Evolutionary conservation across 1,140 invertebrate genomes (phyloP).

Genomic region (Leptinotarsa undecemlineata): DNA sequence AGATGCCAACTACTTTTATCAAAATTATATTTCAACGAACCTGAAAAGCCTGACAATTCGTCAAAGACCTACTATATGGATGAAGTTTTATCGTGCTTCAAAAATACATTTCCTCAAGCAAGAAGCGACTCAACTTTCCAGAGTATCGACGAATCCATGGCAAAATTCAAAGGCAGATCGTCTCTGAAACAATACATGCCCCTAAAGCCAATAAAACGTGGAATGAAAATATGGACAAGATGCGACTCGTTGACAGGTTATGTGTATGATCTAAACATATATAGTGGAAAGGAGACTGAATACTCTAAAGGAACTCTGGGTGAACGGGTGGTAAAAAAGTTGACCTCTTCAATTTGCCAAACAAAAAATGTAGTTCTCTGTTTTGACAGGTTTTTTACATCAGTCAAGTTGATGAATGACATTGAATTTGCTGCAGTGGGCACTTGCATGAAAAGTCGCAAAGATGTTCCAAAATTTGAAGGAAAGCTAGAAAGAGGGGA

Average conservation of each 20-base stretch:
- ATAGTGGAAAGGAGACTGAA: not conserved
- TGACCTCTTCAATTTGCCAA: not conserved
- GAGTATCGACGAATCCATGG: constrained; percentile 49
- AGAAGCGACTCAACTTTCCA: constrained; percentile 20
- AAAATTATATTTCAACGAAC: not conserved
- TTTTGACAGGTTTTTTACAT: constrained; percentile 29
- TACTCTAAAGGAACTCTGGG: constrained; percentile 4
- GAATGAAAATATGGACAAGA: constrained; percentile 53
- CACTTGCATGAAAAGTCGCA: constrained; percentile 25
- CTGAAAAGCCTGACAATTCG: not conserved
- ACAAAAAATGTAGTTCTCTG: not conserved
- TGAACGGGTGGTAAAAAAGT: constrained; percentile 7
- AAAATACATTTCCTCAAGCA: not conserved
- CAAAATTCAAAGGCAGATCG: constrained; percentile 52
- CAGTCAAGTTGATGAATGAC: not conserved
- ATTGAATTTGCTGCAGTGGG: constrained; percentile 4
- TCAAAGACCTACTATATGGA: constrained; percentile 10
- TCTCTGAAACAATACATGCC: constrained; percentile 53
- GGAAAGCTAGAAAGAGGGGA: constrained; percentile 23
- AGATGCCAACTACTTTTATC: not conserved
- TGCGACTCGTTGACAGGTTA: constrained; percentile 32
- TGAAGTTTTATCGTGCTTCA: not conserved
- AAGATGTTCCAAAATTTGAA: constrained; percentile 28
- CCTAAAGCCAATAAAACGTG: constrained; percentile 54
- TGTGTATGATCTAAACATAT: constrained; percentile 35